Evolutionary conservation across 2,113 vertebrate genomes (phyloP).

Genomic region (Phylloscopus whistleri): DNA sequence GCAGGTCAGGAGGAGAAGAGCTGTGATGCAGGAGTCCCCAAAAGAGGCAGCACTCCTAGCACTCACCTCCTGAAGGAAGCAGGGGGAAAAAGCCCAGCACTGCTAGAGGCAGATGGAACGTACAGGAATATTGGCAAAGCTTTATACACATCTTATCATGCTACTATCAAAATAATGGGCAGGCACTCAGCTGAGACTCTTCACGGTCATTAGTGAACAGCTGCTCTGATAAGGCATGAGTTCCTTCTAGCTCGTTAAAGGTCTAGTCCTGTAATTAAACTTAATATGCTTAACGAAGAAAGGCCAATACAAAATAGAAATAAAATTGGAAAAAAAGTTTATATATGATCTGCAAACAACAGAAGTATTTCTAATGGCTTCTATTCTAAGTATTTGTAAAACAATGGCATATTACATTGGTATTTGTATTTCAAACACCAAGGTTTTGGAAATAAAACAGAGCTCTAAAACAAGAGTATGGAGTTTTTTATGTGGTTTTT

Average conservation of each 20-base stretch:
- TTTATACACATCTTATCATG: not conserved
- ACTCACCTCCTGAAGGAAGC: not conserved
- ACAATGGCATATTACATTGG: not conserved
- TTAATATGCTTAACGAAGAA: not conserved
- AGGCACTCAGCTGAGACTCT: not conserved
- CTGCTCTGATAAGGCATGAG: not conserved
- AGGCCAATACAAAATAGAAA: not conserved
- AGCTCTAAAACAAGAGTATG: not conserved
- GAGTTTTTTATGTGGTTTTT: not conserved
- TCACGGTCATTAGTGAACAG: not conserved
- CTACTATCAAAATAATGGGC: not conserved
- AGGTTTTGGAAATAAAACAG: not conserved
- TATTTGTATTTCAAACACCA: not conserved
- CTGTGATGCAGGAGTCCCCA: not conserved
- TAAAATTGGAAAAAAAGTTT: not conserved
- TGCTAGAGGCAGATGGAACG: not conserved
- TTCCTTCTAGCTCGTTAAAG: not conserved
- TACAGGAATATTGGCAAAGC: not conserved
- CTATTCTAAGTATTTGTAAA: not conserved
- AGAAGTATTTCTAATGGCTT: not conserved
- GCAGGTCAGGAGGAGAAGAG: not conserved
- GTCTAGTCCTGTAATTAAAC: not conserved
- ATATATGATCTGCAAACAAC: not conserved
- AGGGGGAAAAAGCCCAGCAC: not conserved
- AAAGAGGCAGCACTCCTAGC: not conserved